Evolutionary conservation across 2,888 invertebrate genomes (phyloP), one percentile per base, ranked within the genome.

Genomic region (Cantharis lateralis): DNA sequence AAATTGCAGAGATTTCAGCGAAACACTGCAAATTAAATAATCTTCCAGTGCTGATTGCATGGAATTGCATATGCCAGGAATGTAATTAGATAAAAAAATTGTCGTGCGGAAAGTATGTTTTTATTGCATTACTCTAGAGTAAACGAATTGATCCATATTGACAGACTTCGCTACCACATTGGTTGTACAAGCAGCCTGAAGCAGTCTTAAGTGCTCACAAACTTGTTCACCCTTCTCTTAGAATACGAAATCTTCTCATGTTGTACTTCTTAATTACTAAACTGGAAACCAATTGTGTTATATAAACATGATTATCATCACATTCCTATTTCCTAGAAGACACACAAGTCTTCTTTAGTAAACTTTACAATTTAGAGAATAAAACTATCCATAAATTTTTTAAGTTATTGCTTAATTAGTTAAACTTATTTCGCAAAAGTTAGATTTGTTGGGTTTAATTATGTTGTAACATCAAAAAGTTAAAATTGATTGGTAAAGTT

Each of bases 401-500:
- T n/a, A 48, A n/a, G n/a, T 48, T 48, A 48, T 48, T 48, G n/a
- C 48, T n/a, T 48, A 48, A 48, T 48, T 48, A 48, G 48, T n/a
- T n/a, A 48, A n/a, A 13, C n/a, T 48, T 48, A 48, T 48, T 48
- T 48, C 7, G 48, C n/a, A 48, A n/a, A 48, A 48, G 48, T 48
- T 48, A 48, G 48, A 48, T 48, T 48, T 48, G 48, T n/a, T 48
- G 0, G n/a, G 7, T 48, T 48, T 48, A 48, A 48, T 48, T 48
- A 48, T 48, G 48, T 48, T 48, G 48, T 48, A 48, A 48, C 48
- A 48, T 18, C 18, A 63, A 63, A 64, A 66, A 66, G 64, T 66
- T 66, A 66, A 66, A 66, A 66, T 66, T 66, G 64, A 66, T 66
- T 66, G 18, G 64, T 66, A 16, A 66, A 66, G 64, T 66, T 66